Percentiles rank a stretch among this genome's conserved stretches.
These are phyloP conservation scores for Limnephilus rhombicus DNA, from an alignment of 2,888 invertebrate species.

Conservation along the genomic window DNA sequence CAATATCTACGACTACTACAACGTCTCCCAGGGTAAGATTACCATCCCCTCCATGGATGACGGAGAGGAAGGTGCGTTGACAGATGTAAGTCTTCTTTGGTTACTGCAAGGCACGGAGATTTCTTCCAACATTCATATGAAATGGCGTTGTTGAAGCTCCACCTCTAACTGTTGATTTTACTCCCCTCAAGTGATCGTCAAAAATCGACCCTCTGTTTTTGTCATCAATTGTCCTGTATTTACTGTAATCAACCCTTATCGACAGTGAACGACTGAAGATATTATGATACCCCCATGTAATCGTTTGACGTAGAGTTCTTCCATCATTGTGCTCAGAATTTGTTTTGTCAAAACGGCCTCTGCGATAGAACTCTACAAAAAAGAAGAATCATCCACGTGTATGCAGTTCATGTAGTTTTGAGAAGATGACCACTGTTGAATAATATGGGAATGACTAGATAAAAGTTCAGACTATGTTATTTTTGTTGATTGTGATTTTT, in stretches of 20 bases:
- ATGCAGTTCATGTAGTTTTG: background rate
- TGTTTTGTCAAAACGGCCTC: background rate
- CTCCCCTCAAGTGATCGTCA: background rate
- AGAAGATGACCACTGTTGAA: background rate
- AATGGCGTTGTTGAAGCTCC: slow-evolving; percentile 60
- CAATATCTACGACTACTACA: slow-evolving; percentile 95
- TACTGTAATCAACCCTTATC: background rate
- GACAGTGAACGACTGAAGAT: slow-evolving; percentile 43
- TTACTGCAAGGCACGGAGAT: slow-evolving; percentile 53
- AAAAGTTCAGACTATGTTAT: background rate
- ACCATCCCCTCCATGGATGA: slow-evolving; percentile 97
- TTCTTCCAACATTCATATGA: slow-evolving; percentile 61
- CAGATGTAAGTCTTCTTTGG: slow-evolving; percentile 87
- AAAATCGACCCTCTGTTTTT: background rate
- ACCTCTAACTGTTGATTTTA: background rate
- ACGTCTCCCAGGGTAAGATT: slow-evolving; percentile 97
- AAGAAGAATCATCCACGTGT: background rate
- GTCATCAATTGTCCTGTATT: background rate
- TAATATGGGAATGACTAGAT: background rate
- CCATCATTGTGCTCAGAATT: background rate
- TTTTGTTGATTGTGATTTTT: background rate
- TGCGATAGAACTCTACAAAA: background rate
- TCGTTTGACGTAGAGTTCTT: slow-evolving; percentile 27
- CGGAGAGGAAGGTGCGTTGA: slow-evolving; percentile 92
- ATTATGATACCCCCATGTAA: background rate